Base-by-base conservation (phyloP, 2,113 vertebrate species). In the Trogon surrucura region DNA sequence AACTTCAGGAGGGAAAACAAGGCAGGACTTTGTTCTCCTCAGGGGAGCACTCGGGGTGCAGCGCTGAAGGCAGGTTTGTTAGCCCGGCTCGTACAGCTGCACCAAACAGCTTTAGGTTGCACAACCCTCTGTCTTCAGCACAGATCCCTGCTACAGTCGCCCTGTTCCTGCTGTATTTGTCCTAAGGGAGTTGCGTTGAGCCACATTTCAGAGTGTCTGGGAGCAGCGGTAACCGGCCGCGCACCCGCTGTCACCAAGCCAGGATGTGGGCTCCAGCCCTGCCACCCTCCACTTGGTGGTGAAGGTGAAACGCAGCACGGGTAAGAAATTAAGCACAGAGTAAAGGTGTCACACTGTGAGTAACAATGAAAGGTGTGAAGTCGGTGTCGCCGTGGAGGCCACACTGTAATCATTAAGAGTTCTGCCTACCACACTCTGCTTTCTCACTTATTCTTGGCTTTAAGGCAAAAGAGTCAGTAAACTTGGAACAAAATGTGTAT, bases 231-330 rank as follows among this genome's bases (percentile, higher is more conserved):
- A 26, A 27, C 21, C 0, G 2, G 16, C 60, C 9, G 20, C 2
- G 14, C 9, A 1, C 17, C 30, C 6, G 2, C 36, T 5, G 8
- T 26, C 8, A 2, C 36, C 6, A 6, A 36, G 21, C 26, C 32
- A 9, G 21, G 50, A 6, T 3, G 18, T 44, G 25, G 8, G 27
- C 54, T 29, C 4, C 3, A 32, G 10, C 67, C 23, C 13, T 7
- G 54, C 67, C 23, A 1, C 41, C 11, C 5, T 61, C 45, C 45
- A 5, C 2, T 0, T 0, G 0, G 26, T 1, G 6, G n/a, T 7
- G 36, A 38, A n/a, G 12, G 32, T 12, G 44, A n/a, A 30, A 47
- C 85, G 41, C 58, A 6, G 51, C n/a, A 1, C 30, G 19, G 15
- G 30, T 2, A 4, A 18, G 53, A 30, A 17, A 44, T 5, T 16